A percentile compares a stretch with the other conserved stretches of the same genome.
Conservation (phyloP, 2,888 invertebrate genomes). For the Lepas anatifera region DNA sequence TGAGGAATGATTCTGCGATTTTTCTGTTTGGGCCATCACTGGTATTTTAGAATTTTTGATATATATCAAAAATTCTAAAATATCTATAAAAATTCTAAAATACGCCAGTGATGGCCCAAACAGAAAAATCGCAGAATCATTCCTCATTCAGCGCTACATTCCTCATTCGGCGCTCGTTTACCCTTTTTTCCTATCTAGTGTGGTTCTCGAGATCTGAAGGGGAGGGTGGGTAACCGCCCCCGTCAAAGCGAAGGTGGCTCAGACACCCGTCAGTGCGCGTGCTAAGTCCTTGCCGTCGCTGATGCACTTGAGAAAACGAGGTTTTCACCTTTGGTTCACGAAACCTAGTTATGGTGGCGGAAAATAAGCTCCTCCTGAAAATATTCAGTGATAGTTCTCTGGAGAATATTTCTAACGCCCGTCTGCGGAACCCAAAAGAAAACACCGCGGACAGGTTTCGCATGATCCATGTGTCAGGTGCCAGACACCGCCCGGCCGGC, state of each 20-base stretch:
- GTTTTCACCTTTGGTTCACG: background rate
- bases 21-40: no score
- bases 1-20: no score
- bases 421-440: background rate
- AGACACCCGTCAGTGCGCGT: no score
- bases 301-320: background rate
- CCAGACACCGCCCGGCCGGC: no score
- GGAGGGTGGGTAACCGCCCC: no score
- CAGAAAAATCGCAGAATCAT: no score
- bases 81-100: slow-evolving; percentile 3
- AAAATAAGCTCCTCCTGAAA: slow-evolving; percentile 1
- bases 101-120: no score
- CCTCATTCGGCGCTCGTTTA: slow-evolving; percentile 6
- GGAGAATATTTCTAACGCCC: background rate
- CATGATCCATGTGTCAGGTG: background rate
- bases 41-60: slow-evolving; percentile 14
- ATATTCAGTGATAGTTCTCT: background rate
- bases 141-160: background rate
- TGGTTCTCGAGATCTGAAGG: no score
- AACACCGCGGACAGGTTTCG: background rate
- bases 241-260: no score
- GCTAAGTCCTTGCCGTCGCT: background rate
- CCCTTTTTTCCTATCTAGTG: background rate
- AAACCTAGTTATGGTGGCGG: background rate
- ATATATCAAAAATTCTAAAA: background rate